Evolutionary conservation across 2,113 vertebrate genomes (phyloP), one percentile per base, ranked within the genome.

Genomic region (Loxodonta africana): DNA sequence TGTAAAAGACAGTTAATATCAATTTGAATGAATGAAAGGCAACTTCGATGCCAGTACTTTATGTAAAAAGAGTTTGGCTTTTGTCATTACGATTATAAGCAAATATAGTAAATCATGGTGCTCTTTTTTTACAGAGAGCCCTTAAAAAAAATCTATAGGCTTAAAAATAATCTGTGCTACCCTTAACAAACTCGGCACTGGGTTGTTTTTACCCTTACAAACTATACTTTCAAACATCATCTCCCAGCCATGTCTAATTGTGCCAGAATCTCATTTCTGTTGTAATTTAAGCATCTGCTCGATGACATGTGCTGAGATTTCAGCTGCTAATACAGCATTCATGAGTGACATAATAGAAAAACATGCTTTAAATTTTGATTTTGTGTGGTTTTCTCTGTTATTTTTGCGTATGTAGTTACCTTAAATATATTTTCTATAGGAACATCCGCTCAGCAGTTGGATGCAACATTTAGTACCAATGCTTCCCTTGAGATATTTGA

Each of bases 401-500:
- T 84, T 97, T 91, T 95, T 95, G 63, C 37, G 83, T 14, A 5
- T 94, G 20, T 96, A 62, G 6, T 1, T 94, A 96, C 53, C 26
- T 0, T 51, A 57, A 93, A 20, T 93, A 0, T 4, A 77, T 97
- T 98, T 84, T 97, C 26, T 51, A 0, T 97, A 99, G 99, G 99
- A 95, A 99, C 99, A 15, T 99, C 99, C 94, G 99, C 99, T 95
- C 99, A 99, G 97, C 99, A 99, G 94, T 98, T 99, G 77, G 99
- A 99, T 98, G 99, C 99, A 87, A 99, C 99, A 62, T 99, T 99
- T 98, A 99, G 99, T 97, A 99, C 99, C 90, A 99, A 67, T 97
- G 99, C 99, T 92, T 99, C 99, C 21, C 95, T 99, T 93, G 99
- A 99, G 98, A 99, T 99, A 97, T 99, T 99, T 73, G 99, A 99